Conservation (phyloP, 2,888 invertebrate genomes). For the Pristionchus mayeri region DNA sequence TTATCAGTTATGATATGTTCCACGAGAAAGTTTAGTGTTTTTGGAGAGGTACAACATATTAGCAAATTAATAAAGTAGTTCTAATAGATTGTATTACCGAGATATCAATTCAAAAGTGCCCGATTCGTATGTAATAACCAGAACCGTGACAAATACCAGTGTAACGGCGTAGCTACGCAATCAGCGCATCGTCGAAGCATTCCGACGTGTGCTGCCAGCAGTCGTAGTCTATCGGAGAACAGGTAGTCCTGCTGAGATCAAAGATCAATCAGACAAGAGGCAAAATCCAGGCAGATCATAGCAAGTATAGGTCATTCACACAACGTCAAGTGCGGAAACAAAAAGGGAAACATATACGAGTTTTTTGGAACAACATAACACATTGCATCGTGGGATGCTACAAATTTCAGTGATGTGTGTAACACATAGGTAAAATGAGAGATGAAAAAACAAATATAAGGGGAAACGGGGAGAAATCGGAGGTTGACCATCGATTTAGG, state of each 20-base stretch:
- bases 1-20: too few species aligned
- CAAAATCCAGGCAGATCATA: neutral
- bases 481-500: neutral
- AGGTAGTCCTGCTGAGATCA: neutral
- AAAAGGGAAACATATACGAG: neutral
- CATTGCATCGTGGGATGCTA: too few species aligned
- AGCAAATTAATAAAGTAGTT: too few species aligned
- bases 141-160: slow-evolving; percentile 67
- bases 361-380: too few species aligned
- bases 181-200: slow-evolving; percentile 51
- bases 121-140: slow-evolving; percentile 51
- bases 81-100: too few species aligned
- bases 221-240: neutral
- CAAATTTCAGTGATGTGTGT: neutral
- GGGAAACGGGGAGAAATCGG: neutral
- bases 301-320: too few species aligned
- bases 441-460: slow-evolving; percentile 1
- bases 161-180: slow-evolving; percentile 70
- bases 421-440: neutral
- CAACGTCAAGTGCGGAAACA: neutral
- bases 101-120: too few species aligned
- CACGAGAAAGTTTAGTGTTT: too few species aligned
- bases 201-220: slow-evolving; percentile 27
- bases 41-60: too few species aligned
- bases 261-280: neutral